These are phyloP conservation scores for Atrichornis clamosus DNA, from an alignment of 2,113 vertebrate species.

Conservation along the genomic window DNA sequence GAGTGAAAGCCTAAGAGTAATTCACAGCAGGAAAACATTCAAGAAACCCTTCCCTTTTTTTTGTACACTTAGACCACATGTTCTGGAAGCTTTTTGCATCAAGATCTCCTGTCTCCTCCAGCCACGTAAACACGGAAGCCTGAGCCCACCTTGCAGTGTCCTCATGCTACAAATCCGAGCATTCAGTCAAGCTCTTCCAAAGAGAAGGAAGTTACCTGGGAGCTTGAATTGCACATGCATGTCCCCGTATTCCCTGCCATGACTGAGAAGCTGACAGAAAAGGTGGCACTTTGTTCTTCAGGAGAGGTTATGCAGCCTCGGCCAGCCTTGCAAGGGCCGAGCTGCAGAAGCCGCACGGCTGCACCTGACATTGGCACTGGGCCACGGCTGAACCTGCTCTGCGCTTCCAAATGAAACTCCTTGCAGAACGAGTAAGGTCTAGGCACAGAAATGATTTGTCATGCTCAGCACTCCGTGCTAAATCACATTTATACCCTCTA, in stretches of 20 bases:
- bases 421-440: neutral
- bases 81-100: neutral
- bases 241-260: neutral
- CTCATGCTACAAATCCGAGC: rapidly evolving
- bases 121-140: neutral
- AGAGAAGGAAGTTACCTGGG: neutral
- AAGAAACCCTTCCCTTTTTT: neutral
- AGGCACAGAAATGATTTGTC: slow-evolving; percentile 24
- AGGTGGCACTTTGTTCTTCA: neutral
- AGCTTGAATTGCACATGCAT: rapidly evolving
- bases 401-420: neutral
- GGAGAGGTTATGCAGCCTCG: neutral
- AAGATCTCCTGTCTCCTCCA: neutral
- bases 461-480: slow-evolving; percentile 26
- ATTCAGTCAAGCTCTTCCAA: neutral
- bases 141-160: rapidly evolving
- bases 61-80: rapidly evolving
- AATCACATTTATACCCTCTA: slow-evolving; percentile 38
- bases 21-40: neutral
- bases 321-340: neutral
- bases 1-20: neutral
- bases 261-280: neutral
- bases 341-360: neutral
- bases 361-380: neutral
- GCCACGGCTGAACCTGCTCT: neutral